Percentiles rank a stretch among this genome's conserved stretches.
phyloP scores from a whole-genome alignment of 2,888 invertebrate genomes.

The Aproaerema taeniolella region DNA sequence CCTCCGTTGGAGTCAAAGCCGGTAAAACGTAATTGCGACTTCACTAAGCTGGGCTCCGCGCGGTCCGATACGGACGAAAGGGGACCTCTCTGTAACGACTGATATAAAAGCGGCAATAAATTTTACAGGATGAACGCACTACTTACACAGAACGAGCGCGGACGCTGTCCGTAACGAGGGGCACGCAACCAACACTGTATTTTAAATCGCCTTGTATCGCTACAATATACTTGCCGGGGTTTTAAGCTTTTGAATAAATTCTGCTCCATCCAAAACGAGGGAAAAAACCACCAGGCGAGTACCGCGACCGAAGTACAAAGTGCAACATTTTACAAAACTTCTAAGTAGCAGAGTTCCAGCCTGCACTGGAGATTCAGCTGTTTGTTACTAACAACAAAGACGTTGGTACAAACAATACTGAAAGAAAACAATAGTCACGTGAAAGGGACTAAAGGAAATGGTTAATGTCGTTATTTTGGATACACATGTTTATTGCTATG shows the following conservation, averaged over 20 bases:
- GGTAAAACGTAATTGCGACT: slow-evolving; percentile 76
- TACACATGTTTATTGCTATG: slow-evolving; percentile 75
- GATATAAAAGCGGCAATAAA: slow-evolving; percentile 77
- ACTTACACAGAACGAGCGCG: slow-evolving; percentile 70
- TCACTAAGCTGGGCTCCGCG: slow-evolving; percentile 72
- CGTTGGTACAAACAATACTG: slow-evolving; percentile 6
- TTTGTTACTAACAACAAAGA: slow-evolving; percentile 6
- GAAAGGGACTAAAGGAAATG: slow-evolving; percentile 48
- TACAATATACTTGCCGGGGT: too few species aligned
- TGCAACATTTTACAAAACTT: too few species aligned
- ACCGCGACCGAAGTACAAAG: too few species aligned
- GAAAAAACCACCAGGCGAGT: too few species aligned
- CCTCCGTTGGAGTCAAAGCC: slow-evolving; percentile 68
- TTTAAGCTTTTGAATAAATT: not conserved
- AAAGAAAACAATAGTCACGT: slow-evolving; percentile 45
- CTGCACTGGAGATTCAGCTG: slow-evolving; percentile 7
- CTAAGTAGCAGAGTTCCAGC: too few species aligned
- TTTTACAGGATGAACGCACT: slow-evolving; percentile 77
- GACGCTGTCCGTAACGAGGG: slow-evolving; percentile 59
- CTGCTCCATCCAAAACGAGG: too few species aligned
- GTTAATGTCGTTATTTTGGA: slow-evolving; percentile 71
- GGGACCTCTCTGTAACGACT: slow-evolving; percentile 72
- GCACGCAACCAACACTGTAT: slow-evolving; percentile 53
- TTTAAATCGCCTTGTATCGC: slow-evolving; percentile 40
- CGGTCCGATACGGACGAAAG: slow-evolving; percentile 71